Evolutionary conservation across 2,888 invertebrate genomes (phyloP), one percentile per base, ranked within the genome.

Genomic region (Baronia brevicornis): DNA sequence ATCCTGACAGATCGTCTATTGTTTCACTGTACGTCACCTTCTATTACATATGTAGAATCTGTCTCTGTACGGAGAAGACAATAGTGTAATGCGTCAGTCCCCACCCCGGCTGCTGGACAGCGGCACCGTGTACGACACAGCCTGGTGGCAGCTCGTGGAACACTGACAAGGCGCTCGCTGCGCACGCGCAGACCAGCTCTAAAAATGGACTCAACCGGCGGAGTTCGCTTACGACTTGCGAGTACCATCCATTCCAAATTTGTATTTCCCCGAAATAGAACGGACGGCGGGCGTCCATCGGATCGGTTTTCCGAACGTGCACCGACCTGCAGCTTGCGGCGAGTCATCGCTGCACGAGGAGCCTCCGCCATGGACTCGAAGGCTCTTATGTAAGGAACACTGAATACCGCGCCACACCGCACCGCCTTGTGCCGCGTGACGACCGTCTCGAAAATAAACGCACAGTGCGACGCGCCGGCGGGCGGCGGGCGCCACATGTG

Each of bases 241-340:
- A 77, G 82, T 78, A 77, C 79, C 78, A 79, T 79, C 80, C 79
- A 78, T 79, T 88, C 91, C 91, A 91, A 91, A 91, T 91, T 91
- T 90, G 91, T 91, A 90, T 90, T 90, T 90, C 90, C 90, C 88
- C 88, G 86, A 91, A 91, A 91, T 89, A 89, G 79, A 71, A 51
- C 60, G 78, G 84, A 70, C 82, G 84, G 80, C 84, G 78, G 54
- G 74, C 78, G 78, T 73, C 70, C 69, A 70, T 68, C 84, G 80
- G 82, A 79, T 80, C 80, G 75, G 80, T 79, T 82, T 78, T 78
- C 71, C 75, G 67, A 69, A 62, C 77, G 77, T 80, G 78, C 79
- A 79, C 64, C 75, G 69, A 67, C 75, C 65, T 79, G 78, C 79
- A 79, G 61, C 69, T 54, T 41, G 65, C 64, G 66, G 60, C 58